These are phyloP conservation scores for Physeter macrocephalus DNA, from an alignment of 2,113 vertebrate genomes.

Conservation along the genomic window DNA sequence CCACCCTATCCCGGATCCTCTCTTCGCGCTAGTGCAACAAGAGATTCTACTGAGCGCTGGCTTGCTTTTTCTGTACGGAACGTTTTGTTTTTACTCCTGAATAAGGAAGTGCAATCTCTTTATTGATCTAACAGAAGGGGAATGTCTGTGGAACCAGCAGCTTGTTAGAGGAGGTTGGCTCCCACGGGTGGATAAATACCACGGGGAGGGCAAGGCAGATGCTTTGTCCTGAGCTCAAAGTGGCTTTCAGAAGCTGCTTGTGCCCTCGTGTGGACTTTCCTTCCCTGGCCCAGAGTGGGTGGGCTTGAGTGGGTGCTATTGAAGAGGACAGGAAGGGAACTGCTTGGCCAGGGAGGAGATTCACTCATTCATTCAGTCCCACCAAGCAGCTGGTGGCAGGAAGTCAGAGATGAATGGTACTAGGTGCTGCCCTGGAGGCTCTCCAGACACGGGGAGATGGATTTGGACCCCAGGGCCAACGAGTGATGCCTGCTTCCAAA, in stretches of 20 bases:
- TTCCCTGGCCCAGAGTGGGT: background rate
- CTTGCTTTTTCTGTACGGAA: background rate
- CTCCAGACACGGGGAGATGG: background rate
- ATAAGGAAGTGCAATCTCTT: conserved; percentile 18
- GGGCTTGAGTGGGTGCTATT: background rate
- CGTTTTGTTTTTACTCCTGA: conserved; percentile 32
- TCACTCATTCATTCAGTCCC: background rate
- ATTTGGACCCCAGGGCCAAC: background rate
- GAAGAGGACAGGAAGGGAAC: background rate
- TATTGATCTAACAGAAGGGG: background rate
- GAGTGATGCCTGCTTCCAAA: background rate
- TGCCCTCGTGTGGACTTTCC: background rate
- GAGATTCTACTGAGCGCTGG: background rate
- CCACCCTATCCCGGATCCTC: background rate
- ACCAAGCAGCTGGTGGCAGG: background rate
- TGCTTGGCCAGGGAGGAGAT: background rate
- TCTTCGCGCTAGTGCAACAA: background rate
- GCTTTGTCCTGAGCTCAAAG: background rate
- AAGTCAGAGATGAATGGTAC: background rate
- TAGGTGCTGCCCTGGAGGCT: background rate
- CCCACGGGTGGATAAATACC: background rate
- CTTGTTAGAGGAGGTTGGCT: background rate
- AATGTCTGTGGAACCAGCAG: background rate
- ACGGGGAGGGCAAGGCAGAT: background rate
- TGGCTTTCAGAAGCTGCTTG: background rate